These are phyloP conservation scores for Phataginus tetradactyla DNA, from an alignment of 2,797 vertebrate species.

Conservation along the genomic window DNA sequence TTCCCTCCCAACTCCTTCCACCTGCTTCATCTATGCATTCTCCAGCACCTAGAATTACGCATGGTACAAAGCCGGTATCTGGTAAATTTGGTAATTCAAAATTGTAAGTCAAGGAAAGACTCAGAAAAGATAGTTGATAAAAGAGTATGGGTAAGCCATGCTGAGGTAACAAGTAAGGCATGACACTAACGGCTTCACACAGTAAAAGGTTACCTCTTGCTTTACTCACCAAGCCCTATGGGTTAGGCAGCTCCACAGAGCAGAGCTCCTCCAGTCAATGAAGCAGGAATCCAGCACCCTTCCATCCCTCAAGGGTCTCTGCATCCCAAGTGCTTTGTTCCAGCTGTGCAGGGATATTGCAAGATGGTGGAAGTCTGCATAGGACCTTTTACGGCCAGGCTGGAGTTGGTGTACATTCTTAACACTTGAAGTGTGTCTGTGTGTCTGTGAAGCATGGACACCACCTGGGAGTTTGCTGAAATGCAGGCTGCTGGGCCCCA, in stretches of 20 bases:
- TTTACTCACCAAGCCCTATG: not conserved
- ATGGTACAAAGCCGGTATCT: not conserved
- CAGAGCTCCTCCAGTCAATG: not conserved
- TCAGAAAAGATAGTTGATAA: not conserved
- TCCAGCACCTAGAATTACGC: not conserved
- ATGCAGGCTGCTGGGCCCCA: not conserved
- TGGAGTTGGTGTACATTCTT: not conserved
- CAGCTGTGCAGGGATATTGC: not conserved
- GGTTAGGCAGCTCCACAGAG: not conserved
- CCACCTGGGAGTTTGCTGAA: not conserved
- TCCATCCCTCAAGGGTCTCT: not conserved
- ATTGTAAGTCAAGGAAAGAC: not conserved
- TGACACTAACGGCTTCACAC: not conserved
- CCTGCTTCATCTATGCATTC: not conserved
- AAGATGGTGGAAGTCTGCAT: not conserved
- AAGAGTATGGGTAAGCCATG: not conserved
- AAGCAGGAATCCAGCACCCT: not conserved
- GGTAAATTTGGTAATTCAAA: not conserved
- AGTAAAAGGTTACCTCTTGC: not conserved
- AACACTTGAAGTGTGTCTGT: not conserved
- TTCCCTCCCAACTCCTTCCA: not conserved
- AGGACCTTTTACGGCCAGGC: not conserved
- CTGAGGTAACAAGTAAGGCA: not conserved
- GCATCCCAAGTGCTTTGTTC: not conserved
- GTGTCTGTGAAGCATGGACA: not conserved